These are phyloP conservation scores for Bothrops jararaca DNA, from an alignment of 2,113 vertebrate species.

Conservation along the genomic window DNA sequence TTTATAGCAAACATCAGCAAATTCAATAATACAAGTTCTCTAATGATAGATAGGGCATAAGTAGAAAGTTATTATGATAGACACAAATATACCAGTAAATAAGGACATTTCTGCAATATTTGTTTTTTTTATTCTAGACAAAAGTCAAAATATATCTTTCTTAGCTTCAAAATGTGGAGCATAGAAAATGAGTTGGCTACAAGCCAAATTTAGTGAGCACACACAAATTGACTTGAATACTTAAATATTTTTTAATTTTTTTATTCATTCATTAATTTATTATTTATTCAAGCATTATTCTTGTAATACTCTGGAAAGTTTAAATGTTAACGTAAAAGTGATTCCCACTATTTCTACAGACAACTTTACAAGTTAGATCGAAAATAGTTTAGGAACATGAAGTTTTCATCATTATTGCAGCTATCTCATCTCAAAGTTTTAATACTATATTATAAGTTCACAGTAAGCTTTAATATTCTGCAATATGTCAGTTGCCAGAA, in stretches of 20 bases:
- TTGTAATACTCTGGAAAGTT: neutral
- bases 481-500: neutral
- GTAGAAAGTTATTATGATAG: neutral
- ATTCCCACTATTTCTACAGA: neutral
- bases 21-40: neutral
- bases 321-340: neutral
- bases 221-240: neutral
- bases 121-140: neutral
- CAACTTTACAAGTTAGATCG: neutral
- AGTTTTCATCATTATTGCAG: neutral
- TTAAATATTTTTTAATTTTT: neutral
- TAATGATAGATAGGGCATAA: neutral
- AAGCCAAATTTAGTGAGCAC: neutral
- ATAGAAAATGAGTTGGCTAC: neutral
- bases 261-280: neutral
- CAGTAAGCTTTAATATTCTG: neutral
- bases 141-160: neutral
- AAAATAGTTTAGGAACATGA: neutral
- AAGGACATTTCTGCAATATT: conserved; percentile 16
- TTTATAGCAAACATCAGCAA: conserved; percentile 27
- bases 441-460: too few relatives aligned
- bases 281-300: neutral
- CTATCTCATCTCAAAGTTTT: too few relatives aligned
- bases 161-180: neutral
- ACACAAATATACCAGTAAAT: conserved; percentile 35